Base-by-base conservation (phyloP, 35 echinoderm and acorn worm genomes). In the Holothuria glaberrima region DNA sequence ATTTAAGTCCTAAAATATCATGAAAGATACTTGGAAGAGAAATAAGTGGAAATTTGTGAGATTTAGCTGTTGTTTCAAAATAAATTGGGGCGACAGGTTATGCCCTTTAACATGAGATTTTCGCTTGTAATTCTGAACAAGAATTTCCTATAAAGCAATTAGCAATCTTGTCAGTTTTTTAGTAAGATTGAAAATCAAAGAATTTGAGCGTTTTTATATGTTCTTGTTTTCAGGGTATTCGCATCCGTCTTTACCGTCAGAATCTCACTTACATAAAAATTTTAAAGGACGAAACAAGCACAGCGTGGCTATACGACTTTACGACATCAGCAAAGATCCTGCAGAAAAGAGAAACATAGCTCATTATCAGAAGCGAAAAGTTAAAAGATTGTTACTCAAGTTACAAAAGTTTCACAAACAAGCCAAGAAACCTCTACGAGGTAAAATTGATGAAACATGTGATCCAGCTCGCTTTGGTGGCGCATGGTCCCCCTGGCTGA, bases 291-390 rank as follows among this genome's bases (percentile, higher is more conserved):
- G 56, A 32, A 12, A 12, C 10, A 28, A 22, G 57, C 52, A 61
- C 14, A 20, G 12, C 33, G 80, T 28, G 19, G 80, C 20, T 22
- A 84, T 84, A 18, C 25, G 80, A 33, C 57, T 84, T 0, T 84
- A 84, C 61, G 80, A 84, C 56, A 84, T 84, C 80, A 84, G 80
- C 18, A 21, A 22, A 17, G 80, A 84, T 84, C 80, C 80, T n/a
- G 24, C 54, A 33, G 80, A 84, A 30, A 84, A 84, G 56, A 32
- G 58, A 22, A 84, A 84, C 46, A 1, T 84, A 33, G 80, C 80
- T 5, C 57, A 24, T 61, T 27, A 10, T 33, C 20, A 84, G n/a
- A 31, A 31, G 58, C 7, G 18, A 26, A 84, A 61, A 36, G 80
- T 84, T 19, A 84, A 64, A 62, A 35, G 10, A 33, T 58, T 84